These are phyloP conservation scores for Ahaetulla prasina DNA, from an alignment of 2,113 vertebrate genomes.

Conservation along the genomic window DNA sequence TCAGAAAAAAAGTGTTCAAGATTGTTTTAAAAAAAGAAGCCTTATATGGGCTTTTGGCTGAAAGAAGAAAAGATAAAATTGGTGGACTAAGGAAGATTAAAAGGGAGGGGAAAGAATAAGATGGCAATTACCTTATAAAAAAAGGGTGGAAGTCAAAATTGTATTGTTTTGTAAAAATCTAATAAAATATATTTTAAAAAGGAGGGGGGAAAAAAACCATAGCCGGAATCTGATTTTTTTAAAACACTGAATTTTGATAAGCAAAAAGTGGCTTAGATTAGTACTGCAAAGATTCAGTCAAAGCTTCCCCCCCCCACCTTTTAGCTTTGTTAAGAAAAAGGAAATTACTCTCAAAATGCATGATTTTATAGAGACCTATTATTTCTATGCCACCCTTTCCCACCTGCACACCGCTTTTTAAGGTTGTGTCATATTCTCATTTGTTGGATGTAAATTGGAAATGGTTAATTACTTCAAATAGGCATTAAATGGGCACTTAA, in stretches of 20 bases:
- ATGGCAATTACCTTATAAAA: neutral
- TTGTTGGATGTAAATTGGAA: conserved; percentile 46
- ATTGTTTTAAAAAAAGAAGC: neutral
- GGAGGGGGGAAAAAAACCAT: too few relatives aligned
- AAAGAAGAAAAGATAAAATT: neutral
- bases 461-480: conserved; percentile 63
- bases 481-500: conserved; percentile 59
- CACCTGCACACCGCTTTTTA: conserved; percentile 4
- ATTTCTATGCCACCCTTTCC: neutral
- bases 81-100: neutral
- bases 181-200: neutral
- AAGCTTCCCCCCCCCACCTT: neutral
- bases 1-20: neutral
- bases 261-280: neutral
- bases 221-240: neutral
- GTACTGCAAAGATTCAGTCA: neutral
- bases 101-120: neutral
- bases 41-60: neutral
- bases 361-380: neutral
- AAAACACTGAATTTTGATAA: too few relatives aligned
- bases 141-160: neutral
- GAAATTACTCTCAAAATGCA: neutral
- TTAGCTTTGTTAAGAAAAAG: neutral
- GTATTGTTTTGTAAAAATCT: neutral
- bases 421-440: neutral